Percentiles rank a stretch among this genome's conserved stretches.
phyloP scores from a whole-genome alignment of 2,888 invertebrate genomes.

The Megamerina dolium region DNA sequence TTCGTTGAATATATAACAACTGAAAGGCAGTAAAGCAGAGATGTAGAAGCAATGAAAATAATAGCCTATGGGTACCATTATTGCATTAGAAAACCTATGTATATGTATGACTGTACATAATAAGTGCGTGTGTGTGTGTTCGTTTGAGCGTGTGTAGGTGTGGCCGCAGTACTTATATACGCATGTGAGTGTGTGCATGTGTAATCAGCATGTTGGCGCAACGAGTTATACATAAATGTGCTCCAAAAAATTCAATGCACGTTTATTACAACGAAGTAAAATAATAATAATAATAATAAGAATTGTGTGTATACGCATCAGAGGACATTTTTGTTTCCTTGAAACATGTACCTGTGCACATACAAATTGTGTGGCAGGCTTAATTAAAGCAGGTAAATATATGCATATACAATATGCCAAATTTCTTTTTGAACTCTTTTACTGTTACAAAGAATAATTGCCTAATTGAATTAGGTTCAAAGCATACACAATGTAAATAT shows the following conservation, averaged over 20 bases:
- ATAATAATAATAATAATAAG: conserved; percentile 32
- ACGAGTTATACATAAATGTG: background rate
- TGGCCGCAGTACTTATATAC: too few relatives aligned
- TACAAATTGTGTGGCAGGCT: background rate
- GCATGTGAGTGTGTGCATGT: background rate
- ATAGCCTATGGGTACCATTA: too few relatives aligned
- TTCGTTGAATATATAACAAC: too few relatives aligned
- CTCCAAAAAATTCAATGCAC: conserved; percentile 34
- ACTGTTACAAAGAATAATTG: conserved; percentile 1
- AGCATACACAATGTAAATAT: too few relatives aligned
- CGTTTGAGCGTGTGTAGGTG: too few relatives aligned
- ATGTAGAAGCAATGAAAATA: too few relatives aligned
- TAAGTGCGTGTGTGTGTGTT: too few relatives aligned
- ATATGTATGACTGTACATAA: too few relatives aligned
- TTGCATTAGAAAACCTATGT: too few relatives aligned
- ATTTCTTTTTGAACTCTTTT: background rate
- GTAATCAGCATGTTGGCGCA: background rate
- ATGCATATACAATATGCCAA: background rate
- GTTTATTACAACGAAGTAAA: conserved; percentile 12
- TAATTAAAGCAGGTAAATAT: conserved; percentile 3
- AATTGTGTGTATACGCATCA: conserved; percentile 42
- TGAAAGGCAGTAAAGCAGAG: too few relatives aligned
- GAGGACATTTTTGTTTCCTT: conserved; percentile 12
- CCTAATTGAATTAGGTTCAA: conserved; percentile 13
- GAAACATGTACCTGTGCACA: conserved; percentile 1